Evolutionary conservation across 2,888 invertebrate genomes (phyloP).

Genomic region (Drosophila limbata): DNA sequence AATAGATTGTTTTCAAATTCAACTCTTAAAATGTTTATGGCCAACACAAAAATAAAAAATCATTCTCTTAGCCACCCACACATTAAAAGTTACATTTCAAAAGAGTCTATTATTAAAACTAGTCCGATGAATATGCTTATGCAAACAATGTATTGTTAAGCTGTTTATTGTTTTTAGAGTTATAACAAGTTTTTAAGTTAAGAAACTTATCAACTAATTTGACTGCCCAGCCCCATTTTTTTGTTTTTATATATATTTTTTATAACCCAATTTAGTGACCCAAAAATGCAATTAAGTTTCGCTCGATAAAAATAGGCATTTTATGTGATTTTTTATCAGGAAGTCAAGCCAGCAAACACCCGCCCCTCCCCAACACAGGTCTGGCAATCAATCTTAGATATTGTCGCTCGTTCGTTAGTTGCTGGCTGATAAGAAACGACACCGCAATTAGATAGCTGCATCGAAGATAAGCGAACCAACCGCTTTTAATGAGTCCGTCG

Average conservation of each 20-base stretch:
- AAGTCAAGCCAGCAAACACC: constrained; percentile 36
- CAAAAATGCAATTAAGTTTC: constrained; percentile 77
- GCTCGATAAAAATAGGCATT: constrained; percentile 77
- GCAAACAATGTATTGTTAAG: constrained; percentile 29
- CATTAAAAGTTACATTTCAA: neutral
- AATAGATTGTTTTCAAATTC: constrained; percentile 46
- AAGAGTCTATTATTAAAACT: constrained; percentile 8
- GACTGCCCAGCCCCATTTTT: constrained; percentile 39
- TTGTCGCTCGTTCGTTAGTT: constrained; percentile 69
- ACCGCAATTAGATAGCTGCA: constrained; percentile 75
- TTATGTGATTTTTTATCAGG: constrained; percentile 72
- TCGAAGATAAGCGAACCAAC: constrained; percentile 62
- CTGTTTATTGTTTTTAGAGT: constrained; percentile 11
- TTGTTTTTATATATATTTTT: constrained; percentile 23
- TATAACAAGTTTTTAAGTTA: constrained; percentile 10
- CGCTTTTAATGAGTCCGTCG: constrained; percentile 68
- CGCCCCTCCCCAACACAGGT: constrained; percentile 21
- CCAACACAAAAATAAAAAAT: neutral
- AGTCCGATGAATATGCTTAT: constrained; percentile 9
- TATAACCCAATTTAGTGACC: constrained; percentile 74
- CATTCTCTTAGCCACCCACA: constrained; percentile 8
- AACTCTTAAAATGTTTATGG: constrained; percentile 40
- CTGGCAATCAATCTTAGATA: constrained; percentile 76
- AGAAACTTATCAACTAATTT: constrained; percentile 29
- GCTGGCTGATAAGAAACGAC: constrained; percentile 72